phyloP scores from a whole-genome alignment of 2,113 vertebrate genomes.

The Mugil cephalus region DNA sequence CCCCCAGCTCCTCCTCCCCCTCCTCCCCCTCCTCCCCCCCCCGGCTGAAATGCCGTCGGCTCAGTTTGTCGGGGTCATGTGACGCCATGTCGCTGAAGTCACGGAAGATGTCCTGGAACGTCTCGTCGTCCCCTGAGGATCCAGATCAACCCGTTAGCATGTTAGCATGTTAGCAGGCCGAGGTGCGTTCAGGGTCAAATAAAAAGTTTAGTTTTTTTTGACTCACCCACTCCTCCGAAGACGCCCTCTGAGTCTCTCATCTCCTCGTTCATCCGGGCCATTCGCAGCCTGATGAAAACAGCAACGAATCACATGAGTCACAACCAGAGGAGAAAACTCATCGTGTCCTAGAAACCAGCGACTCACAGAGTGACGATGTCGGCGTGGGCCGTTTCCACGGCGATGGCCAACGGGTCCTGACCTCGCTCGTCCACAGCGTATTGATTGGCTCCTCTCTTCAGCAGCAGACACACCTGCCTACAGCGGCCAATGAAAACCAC shows the following conservation, averaged over 20 bases:
- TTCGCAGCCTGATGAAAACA: slow-evolving; percentile 74
- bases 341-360: not conserved
- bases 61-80: slow-evolving; percentile 81
- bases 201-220: too few relatives aligned
- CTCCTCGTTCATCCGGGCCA: slow-evolving; percentile 87
- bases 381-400: slow-evolving; percentile 82
- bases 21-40: slow-evolving; percentile 10
- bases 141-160: not conserved
- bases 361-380: slow-evolving; percentile 87
- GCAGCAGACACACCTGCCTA: slow-evolving; percentile 84
- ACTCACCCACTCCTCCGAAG: slow-evolving; percentile 80
- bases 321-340: not conserved
- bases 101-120: slow-evolving; percentile 86
- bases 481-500: slow-evolving; percentile 11
- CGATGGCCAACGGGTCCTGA: slow-evolving; percentile 84
- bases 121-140: slow-evolving; percentile 83
- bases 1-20: not conserved
- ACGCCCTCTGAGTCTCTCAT: slow-evolving; percentile 85
- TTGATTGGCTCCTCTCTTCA: slow-evolving; percentile 87
- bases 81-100: slow-evolving; percentile 87
- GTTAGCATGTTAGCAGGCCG: too few relatives aligned
- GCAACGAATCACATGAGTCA: accelerated
- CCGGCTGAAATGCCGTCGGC: slow-evolving; percentile 67
- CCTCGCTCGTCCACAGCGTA: slow-evolving; percentile 85
- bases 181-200: too few relatives aligned